Base-by-base conservation (phyloP, 1,140 invertebrate genomes). In the Drosophila arawakana region DNA sequence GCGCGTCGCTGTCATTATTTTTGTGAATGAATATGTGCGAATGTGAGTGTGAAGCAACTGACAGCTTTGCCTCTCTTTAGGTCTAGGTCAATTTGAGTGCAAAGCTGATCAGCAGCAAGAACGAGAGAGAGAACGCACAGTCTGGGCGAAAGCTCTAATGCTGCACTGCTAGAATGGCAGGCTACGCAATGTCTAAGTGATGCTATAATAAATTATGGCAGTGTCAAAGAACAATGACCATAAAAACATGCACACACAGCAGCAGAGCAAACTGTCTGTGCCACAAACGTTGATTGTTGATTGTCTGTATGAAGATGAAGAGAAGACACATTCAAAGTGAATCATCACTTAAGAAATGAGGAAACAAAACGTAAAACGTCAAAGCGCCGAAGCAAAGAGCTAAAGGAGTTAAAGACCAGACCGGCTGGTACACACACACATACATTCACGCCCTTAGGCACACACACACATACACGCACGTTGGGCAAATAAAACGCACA, bases 281-380 rank as follows among this genome's bases (percentile, higher is more conserved):
- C 62, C 59, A 73, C 74, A 47, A 66, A 39, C 37, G 30, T 46
- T 61, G 39, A 68, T 61, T 39, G 30, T 46, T 61, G 39, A 68
- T 61, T 39, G 57, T 43, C 35, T 67, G 13, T 61, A 55, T 62
- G 25, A 30, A 30, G 25, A 62, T 18, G 62, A 30, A 65, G 52
- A 63, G 68, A 52, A 76, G 15, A 21, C 65, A 70, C 68, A 78
- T 80, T 75, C 80, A 89, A 88, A 80, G 80, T 83, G 84, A 88
- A 89, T 88, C 80, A 80, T 89, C 84, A 74, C 73, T 89, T 80
- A 69, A 75, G 68, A 72, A 78, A 83, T 66, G 70, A 88, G 75
- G 68, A 86, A 83, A 57, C 58, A 79, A 76, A 50, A 70, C 75
- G 25, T 30, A 80, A 80, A 60, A 77, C 60, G 67, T 57, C 50